These are phyloP conservation scores for Sphaerophoria rueppellii DNA, from an alignment of 2,888 invertebrate genomes.

Conservation along the genomic window DNA sequence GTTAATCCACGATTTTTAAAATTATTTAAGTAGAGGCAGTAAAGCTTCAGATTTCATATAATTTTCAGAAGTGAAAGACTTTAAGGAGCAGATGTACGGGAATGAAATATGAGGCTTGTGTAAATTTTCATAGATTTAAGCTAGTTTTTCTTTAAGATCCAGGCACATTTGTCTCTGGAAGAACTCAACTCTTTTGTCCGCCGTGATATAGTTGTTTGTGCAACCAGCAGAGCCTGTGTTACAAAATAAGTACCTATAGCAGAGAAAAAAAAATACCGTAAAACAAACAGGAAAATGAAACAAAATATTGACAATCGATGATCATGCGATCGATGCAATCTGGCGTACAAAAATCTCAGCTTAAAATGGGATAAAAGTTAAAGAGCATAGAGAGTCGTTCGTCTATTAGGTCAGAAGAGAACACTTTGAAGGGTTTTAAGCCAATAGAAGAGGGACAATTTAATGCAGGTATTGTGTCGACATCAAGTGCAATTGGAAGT, in stretches of 20 bases:
- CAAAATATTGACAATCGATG: background rate
- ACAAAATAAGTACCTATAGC: conserved; percentile 33
- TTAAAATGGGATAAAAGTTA: background rate
- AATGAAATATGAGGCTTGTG: no score
- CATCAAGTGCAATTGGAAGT: conserved; percentile 27
- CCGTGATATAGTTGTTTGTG: conserved; percentile 32
- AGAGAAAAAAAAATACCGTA: no score
- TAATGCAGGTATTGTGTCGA: no score
- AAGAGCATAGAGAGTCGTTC: conserved; percentile 15
- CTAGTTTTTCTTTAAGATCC: no score
- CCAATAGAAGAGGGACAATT: background rate
- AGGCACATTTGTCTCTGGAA: conserved; percentile 2
- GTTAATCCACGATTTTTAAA: no score
- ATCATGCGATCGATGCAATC: background rate
- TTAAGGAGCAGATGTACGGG: no score
- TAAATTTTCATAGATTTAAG: no score
- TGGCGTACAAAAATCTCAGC: background rate
- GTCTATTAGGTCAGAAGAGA: conserved; percentile 36
- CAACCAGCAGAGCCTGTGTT: conserved; percentile 57
- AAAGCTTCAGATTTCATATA: no score
- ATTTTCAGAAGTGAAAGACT: no score
- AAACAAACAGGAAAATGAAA: background rate
- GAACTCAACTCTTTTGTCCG: conserved; percentile 61
- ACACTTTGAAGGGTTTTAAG: conserved; percentile 17
- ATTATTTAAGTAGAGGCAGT: no score